Base-by-base conservation (phyloP, 2,888 invertebrate species). In the Germaria angustata region DNA sequence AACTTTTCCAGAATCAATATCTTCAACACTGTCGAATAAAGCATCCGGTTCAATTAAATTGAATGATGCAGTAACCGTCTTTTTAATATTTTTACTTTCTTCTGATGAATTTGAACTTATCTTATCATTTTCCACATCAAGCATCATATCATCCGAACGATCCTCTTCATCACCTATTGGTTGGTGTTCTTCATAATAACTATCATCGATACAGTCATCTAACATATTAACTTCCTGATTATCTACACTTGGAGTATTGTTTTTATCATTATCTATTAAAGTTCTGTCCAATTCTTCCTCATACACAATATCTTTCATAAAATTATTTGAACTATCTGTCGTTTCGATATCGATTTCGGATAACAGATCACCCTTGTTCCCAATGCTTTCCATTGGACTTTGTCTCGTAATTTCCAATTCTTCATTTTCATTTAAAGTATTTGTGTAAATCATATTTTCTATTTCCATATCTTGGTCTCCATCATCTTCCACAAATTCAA, bases 401-500 rank as follows among this genome's bases (percentile, higher is more conserved):
- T 32, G 13, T 7, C 7, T 49, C 36, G 2, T 7, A 13, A 36
- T 9, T 24, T 36, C 34, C 9, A 46, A 8, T 59, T 71, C 24
- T 13, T 71, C 44, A 9, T 11, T 13, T 11, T 0, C 15, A 17
- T 8, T 36, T 17, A 20, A 17, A 5, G 17, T 24, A 9, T 49
- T 49, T n/a, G 24, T 24, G 17, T 28, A 28, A 61, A 20, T n/a
- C 6, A 24, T 24, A 2, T 15, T n/a, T 17, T 68, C 28, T 13
- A 68, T 28, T 24, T 55, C 53, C 1, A 55, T 13, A n/a, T 13
- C 5, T 36, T 22, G 15, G 15, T 15, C n/a, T 6, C 5, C 65
- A 13, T 55, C 28, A 36, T 76, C 46, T 6, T 65, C 44, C 4
- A 57, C 3, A 61, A 51, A 41, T 51, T 61, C 51, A 24, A 34